These are phyloP conservation scores for Camponotus floridanus DNA, from an alignment of 1,140 invertebrate species.

Conservation along the genomic window DNA sequence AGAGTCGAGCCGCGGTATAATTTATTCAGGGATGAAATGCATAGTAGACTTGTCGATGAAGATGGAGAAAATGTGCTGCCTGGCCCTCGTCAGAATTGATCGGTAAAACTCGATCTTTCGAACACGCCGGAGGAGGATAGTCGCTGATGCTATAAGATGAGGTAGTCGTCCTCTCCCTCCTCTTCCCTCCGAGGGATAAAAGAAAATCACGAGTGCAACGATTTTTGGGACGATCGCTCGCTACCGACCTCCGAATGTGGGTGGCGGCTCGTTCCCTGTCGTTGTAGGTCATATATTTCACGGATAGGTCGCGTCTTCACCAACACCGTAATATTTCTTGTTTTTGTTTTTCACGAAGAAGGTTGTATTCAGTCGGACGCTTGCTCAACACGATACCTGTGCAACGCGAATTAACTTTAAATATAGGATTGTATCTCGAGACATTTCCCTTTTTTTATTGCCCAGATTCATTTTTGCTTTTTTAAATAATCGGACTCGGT, in stretches of 20 bases:
- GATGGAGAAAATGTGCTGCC: conserved; percentile 30
- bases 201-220: conserved; percentile 24
- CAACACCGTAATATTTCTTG: neutral
- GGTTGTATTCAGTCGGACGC: neutral
- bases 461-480: neutral
- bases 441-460: neutral
- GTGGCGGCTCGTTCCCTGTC: conserved; percentile 56
- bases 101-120: conserved; percentile 45
- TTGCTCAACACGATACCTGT: neutral
- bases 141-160: conserved; percentile 2
- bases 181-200: conserved; percentile 9
- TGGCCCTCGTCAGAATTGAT: conserved; percentile 64
- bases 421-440: neutral
- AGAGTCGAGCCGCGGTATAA: conserved; percentile 27
- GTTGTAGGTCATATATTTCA: conserved; percentile 43
- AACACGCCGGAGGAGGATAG: conserved; percentile 56
- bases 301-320: no score
- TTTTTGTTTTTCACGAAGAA: conserved; percentile 9
- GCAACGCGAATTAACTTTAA: neutral
- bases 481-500: neutral
- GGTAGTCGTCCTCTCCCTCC: neutral
- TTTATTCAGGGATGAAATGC: conserved; percentile 49
- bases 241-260: conserved; percentile 65
- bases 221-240: conserved; percentile 52
- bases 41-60: conserved; percentile 49